A percentile compares a stretch with the other conserved stretches of the same genome.
These are phyloP conservation scores for Tupaia tana DNA, from an alignment of 2,113 vertebrate genomes.

Conservation along the genomic window DNA sequence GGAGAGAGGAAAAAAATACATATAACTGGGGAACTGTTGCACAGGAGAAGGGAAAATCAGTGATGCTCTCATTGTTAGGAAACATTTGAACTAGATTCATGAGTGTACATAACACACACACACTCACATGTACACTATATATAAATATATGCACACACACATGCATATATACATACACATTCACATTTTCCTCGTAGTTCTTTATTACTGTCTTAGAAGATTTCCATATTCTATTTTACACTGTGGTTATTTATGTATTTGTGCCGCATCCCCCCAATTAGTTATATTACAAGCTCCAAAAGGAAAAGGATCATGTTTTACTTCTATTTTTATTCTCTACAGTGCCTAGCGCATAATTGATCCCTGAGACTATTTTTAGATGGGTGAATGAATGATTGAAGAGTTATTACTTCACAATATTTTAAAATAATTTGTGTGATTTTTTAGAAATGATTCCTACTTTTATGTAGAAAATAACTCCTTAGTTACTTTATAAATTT, in stretches of 20 bases:
- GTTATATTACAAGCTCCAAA: constrained; percentile 54
- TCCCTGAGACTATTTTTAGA: constrained; percentile 62
- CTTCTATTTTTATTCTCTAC: constrained; percentile 68
- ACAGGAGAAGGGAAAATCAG: no score
- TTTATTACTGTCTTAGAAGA: neutral
- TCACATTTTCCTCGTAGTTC: neutral
- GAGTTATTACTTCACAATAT: neutral
- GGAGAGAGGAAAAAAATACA: no score
- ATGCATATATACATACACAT: no score
- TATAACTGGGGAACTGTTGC: no score
- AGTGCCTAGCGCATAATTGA: constrained; percentile 52
- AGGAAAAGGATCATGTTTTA: constrained; percentile 71
- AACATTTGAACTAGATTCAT: no score
- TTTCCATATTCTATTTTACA: constrained; percentile 54
- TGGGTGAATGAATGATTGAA: constrained; percentile 66
- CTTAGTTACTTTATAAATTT: constrained; percentile 34
- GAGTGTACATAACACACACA: no score
- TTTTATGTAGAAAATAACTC: constrained; percentile 51
- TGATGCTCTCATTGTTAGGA: no score
- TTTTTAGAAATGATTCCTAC: neutral
- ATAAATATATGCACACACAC: no score
- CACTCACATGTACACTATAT: no score
- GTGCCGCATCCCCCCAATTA: neutral
- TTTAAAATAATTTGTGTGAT: neutral
- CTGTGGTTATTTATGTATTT: constrained; percentile 51